Conservation (phyloP, 2,113 vertebrate genomes). For the Siphamia tubifer region DNA sequence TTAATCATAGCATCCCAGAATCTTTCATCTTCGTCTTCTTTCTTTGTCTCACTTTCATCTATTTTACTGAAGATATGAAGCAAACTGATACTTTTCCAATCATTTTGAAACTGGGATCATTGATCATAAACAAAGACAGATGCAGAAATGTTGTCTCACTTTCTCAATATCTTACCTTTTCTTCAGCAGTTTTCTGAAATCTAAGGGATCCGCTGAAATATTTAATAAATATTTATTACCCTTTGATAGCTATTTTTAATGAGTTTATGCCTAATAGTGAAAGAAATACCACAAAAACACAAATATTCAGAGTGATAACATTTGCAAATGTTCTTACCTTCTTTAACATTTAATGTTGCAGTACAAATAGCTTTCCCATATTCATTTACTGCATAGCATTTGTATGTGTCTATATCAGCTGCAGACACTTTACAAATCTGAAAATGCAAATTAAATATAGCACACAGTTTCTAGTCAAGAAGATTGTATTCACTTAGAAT, state of each 20-base stretch:
- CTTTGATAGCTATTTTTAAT: background rate
- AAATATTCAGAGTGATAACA: background rate
- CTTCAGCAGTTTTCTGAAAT: constrained; percentile 81
- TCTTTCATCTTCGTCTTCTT: constrained; percentile 66
- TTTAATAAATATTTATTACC: constrained; percentile 26
- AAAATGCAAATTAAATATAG: constrained; percentile 14
- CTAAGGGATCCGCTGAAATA: constrained; percentile 73
- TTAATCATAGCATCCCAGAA: constrained; percentile 85
- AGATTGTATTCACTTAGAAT: too few species aligned
- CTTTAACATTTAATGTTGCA: constrained; percentile 79
- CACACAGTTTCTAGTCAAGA: too few species aligned
- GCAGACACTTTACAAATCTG: constrained; percentile 80
- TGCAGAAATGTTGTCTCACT: background rate
- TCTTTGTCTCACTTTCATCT: background rate
- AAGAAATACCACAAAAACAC: too few species aligned
- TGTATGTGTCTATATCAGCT: constrained; percentile 82
- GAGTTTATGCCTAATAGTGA: too few species aligned
- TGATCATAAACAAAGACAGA: background rate
- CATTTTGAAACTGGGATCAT: background rate
- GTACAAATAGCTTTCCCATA: constrained; percentile 85
- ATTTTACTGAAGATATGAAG: constrained; percentile 9
- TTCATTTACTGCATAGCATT: constrained; percentile 81
- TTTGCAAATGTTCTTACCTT: constrained; percentile 74
- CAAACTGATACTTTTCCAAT: background rate
- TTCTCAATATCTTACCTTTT: constrained; percentile 72